A percentile compares a stretch with the other conserved stretches of the same genome.
Conservation (phyloP, 2,797 vertebrate genomes). For the Hozukius guyotensis region DNA sequence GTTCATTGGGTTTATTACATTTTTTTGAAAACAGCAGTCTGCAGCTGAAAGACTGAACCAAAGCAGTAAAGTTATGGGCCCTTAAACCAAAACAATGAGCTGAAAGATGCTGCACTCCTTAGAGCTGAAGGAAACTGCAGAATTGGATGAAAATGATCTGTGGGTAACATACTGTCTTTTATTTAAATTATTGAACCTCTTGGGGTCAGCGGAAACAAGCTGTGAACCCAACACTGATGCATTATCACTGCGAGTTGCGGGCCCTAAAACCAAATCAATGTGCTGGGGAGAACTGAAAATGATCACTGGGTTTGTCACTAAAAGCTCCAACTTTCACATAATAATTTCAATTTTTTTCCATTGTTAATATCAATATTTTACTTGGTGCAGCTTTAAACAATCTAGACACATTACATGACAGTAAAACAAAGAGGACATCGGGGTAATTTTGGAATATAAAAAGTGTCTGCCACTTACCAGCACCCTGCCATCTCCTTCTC, state of each 20-base stretch:
- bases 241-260: not conserved
- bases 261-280: not conserved
- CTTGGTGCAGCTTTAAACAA: not conserved
- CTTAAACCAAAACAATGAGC: not conserved
- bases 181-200: not conserved
- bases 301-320: not conserved
- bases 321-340: not conserved
- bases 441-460: not conserved
- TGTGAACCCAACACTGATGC: not conserved
- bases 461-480: conserved; percentile 44
- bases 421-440: not conserved
- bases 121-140: not conserved
- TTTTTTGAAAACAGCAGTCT: not conserved
- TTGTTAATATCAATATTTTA: not conserved
- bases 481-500: conserved; percentile 51
- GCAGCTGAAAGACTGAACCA: not conserved
- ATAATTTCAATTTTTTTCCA: not conserved
- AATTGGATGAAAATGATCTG: not conserved
- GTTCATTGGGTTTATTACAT: not conserved
- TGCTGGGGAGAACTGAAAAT: not conserved
- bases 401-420: not conserved
- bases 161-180: too few species aligned
- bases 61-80: not conserved
- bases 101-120: not conserved
- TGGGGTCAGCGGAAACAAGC: too few species aligned